These are phyloP conservation scores for Solea solea DNA, from an alignment of 2,113 vertebrate species.

Conservation along the genomic window DNA sequence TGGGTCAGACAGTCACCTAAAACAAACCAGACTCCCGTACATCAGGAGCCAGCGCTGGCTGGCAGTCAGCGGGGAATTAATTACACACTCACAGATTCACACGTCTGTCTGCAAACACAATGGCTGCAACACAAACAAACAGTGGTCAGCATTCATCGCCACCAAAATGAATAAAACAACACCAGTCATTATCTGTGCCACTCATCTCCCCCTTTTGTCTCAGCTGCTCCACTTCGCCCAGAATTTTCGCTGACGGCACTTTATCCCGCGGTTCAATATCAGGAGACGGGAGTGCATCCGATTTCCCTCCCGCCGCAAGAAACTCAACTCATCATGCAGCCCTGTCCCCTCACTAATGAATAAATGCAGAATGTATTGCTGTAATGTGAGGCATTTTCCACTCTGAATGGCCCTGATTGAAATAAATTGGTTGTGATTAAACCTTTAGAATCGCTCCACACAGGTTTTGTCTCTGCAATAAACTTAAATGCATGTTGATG, in stretches of 20 bases:
- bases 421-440: constrained; percentile 36
- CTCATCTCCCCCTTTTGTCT: constrained; percentile 62
- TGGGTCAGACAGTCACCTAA: constrained; percentile 11
- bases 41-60: constrained; percentile 30
- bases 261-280: constrained; percentile 46
- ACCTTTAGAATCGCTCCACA: constrained; percentile 24
- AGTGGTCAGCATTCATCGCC: constrained; percentile 68
- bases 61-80: constrained; percentile 64
- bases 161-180: constrained; percentile 69
- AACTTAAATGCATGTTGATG: constrained; percentile 39
- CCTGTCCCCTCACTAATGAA: constrained; percentile 49
- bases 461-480: constrained; percentile 30
- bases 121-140: constrained; percentile 65
- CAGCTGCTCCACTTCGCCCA: constrained; percentile 54
- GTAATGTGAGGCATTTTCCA: constrained; percentile 27
- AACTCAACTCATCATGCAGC: constrained; percentile 31
- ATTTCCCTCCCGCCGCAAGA: constrained; percentile 32
- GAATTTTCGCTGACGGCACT: constrained; percentile 67
- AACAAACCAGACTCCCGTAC: constrained; percentile 19
- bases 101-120: constrained; percentile 66
- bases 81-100: constrained; percentile 62
- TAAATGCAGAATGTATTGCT: constrained; percentile 46
- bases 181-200: constrained; percentile 59
- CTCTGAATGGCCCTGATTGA: constrained; percentile 34
- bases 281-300: constrained; percentile 28